Conservation (phyloP, 2,888 invertebrate species). For the Gymnosoma rotundatum region DNA sequence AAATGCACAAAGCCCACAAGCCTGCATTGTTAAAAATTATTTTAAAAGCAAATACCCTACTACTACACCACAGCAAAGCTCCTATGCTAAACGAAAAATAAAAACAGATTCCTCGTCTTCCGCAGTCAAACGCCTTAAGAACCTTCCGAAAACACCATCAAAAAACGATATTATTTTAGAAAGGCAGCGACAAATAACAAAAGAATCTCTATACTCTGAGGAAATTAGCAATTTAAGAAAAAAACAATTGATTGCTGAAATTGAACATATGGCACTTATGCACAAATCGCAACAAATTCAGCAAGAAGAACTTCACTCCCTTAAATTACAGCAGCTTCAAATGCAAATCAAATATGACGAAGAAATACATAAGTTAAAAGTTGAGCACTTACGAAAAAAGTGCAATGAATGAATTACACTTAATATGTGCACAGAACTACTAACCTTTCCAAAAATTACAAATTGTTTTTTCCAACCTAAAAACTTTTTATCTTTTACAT, state of each 20-base stretch:
- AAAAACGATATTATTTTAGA: slow-evolving; percentile 15
- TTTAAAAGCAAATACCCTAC: not conserved
- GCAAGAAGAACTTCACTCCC: slow-evolving; percentile 21
- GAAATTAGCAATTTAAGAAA: slow-evolving; percentile 18
- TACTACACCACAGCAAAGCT: not conserved
- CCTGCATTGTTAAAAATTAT: too few species aligned
- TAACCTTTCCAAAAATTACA: too few species aligned
- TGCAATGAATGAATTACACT: not conserved
- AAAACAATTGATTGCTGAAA: slow-evolving; percentile 17
- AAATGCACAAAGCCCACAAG: too few species aligned
- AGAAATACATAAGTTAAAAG: slow-evolving; percentile 23
- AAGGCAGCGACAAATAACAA: slow-evolving; percentile 24
- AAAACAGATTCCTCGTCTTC: slow-evolving; percentile 12
- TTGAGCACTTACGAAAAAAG: slow-evolving; percentile 19
- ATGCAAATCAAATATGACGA: slow-evolving; percentile 22
- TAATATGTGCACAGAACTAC: too few species aligned
- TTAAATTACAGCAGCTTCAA: slow-evolving; percentile 17
- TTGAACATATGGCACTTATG: not conserved
- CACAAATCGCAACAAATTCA: not conserved
- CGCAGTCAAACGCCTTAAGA: slow-evolving; percentile 18
- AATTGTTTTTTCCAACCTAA: too few species aligned
- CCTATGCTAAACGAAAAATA: not conserved
- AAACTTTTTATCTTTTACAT: too few species aligned
- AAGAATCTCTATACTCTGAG: slow-evolving; percentile 10
- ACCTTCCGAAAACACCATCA: slow-evolving; percentile 21